phyloP scores from a whole-genome alignment of 2,797 vertebrate genomes.

The Lates japonicus region DNA sequence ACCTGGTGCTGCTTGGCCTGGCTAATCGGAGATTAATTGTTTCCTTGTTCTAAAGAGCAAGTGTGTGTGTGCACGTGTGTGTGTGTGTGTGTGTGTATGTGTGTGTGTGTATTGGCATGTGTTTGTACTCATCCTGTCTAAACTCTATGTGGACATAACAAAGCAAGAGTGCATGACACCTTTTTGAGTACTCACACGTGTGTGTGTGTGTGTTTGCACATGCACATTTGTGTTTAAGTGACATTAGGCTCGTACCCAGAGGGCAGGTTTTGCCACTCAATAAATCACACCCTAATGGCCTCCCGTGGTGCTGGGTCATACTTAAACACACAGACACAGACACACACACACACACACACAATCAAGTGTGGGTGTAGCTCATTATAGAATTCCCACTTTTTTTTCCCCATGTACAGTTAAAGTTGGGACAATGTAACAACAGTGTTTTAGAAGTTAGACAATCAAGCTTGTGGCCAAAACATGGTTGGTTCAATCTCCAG shows the following conservation, averaged over 20 bases:
- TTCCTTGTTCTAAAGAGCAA: constrained; percentile 60
- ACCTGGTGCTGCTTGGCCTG: constrained; percentile 72
- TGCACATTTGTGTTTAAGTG: constrained; percentile 16
- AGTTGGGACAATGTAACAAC: background rate
- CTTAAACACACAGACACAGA: background rate
- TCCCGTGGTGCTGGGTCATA: constrained; percentile 16
- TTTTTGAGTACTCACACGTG: background rate
- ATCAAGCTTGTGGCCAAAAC: background rate
- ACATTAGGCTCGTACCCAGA: constrained; percentile 37
- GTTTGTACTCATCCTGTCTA: constrained; percentile 17
- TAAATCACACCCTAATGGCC: constrained; percentile 57
- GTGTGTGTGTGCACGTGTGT: constrained; percentile 21
- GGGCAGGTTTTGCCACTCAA: constrained; percentile 42
- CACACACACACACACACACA: background rate
- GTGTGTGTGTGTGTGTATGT: constrained; percentile 15
- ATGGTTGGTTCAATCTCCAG: background rate
- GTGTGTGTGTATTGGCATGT: background rate
- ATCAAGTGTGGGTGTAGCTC: no score
- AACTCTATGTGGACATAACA: constrained; percentile 15
- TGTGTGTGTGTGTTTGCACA: constrained; percentile 2
- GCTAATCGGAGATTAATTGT: constrained; percentile 76
- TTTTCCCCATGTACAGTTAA: background rate
- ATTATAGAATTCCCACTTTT: background rate
- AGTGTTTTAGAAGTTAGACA: background rate
- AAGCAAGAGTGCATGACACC: constrained; percentile 5